A percentile compares a stretch with the other conserved stretches of the same genome.
These are phyloP conservation scores for Charaxes varanes DNA, from an alignment of 1,140 invertebrate genomes.

Conservation along the genomic window DNA sequence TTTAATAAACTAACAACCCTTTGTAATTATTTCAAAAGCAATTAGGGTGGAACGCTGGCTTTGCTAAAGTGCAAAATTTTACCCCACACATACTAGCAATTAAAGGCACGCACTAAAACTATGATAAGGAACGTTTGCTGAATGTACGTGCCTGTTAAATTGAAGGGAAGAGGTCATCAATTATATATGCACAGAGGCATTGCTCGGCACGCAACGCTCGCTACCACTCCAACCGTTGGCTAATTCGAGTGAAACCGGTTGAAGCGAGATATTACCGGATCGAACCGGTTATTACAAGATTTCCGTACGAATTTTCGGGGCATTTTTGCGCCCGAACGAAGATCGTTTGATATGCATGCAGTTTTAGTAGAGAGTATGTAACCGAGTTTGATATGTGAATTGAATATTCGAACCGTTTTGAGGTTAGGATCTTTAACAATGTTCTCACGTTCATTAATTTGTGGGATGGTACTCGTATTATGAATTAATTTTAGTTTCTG, in stretches of 20 bases:
- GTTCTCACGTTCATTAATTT: too few relatives aligned
- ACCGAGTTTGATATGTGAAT: too few relatives aligned
- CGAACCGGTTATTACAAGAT: slow-evolving; percentile 38
- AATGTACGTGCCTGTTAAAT: slow-evolving; percentile 39
- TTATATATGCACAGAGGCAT: slow-evolving; percentile 52
- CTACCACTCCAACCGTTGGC: slow-evolving; percentile 34
- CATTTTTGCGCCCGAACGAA: slow-evolving; percentile 9
- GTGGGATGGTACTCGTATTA: too few relatives aligned
- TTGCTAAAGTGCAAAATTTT: too few relatives aligned
- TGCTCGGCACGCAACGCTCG: slow-evolving; percentile 35
- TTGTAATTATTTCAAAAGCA: too few relatives aligned
- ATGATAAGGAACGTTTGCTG: slow-evolving; percentile 29
- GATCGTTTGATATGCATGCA: slow-evolving; percentile 7
- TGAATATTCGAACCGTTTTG: too few relatives aligned
- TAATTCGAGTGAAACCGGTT: slow-evolving; percentile 49
- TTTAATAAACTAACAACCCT: too few relatives aligned
- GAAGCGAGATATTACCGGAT: slow-evolving; percentile 42
- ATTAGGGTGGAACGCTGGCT: too few relatives aligned
- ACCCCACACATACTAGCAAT: neutral
- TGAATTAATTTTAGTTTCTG: too few relatives aligned
- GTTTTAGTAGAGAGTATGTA: too few relatives aligned
- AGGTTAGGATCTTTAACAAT: too few relatives aligned
- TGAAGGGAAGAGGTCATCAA: slow-evolving; percentile 47
- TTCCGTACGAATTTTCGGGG: slow-evolving; percentile 19
- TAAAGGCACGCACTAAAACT: slow-evolving; percentile 20